Base-by-base conservation (phyloP, 2,113 vertebrate species). In the Labeo catla region DNA sequence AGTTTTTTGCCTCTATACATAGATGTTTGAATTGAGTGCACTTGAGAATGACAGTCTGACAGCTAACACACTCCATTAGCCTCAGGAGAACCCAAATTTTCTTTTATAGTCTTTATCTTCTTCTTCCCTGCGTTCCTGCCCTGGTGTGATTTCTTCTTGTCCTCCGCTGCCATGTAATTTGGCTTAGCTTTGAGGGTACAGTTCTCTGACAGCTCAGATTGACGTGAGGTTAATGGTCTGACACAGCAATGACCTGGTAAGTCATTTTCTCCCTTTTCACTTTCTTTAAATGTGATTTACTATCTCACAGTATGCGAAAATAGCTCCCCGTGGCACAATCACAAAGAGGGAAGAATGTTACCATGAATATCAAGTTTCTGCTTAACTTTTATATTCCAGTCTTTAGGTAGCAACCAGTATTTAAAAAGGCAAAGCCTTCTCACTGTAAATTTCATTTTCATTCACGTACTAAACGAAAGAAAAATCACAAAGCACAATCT, bases 121-220 rank as follows among this genome's bases (percentile, higher is more conserved):
- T 50, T 70, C 59, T 76, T 16, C 15, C 61, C 47, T 52, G 28
- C 39, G 3, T 81, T 47, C 39, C 59, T 76, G 0, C 19, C 23
- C n/a, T 12, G 5, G 5, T 79, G 19, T 61, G 15, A 61, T 79
- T 23, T 68, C 12, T 19, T 21, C 61, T 21, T 59, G n/a, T 10
- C 28, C 11, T 28, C 15, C 2, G 8, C 23, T 54, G 21, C 45
- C 28, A 28, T 84, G 43, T 66, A 52, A 57, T 81, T 87, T 84
- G 21, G 5, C 50, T 57, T 6, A 54, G 43, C n/a, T 77, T 45
- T 45, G 45, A 15, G 34, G 23, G 11, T 47, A 28, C 28, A 15
- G 11, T 11, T 47, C 39, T 84, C 68, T 57, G 76, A 43, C 66
- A 80, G 34, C 52, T 54, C 74, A 23, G 66, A 80, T 49, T 87